A percentile compares a stretch with the other conserved stretches of the same genome.
Conservation (phyloP, 2,888 invertebrate species). For the Eurytoma adleriae region DNA sequence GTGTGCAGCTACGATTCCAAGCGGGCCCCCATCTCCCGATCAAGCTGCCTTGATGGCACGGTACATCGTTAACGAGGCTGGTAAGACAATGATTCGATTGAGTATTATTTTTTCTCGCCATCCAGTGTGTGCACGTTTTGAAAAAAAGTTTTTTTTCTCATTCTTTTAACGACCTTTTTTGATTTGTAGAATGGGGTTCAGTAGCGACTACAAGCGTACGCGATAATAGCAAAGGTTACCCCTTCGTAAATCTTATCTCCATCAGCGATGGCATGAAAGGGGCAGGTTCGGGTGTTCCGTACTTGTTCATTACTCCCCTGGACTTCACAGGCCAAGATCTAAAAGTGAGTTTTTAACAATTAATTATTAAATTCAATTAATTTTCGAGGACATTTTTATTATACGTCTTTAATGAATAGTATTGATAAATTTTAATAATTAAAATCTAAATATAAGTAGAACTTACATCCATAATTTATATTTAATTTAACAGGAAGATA, state of each 20-base stretch:
- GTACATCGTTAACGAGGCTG: conserved; percentile 82
- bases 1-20: not conserved
- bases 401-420: too few relatives aligned
- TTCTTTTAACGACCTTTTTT: not conserved
- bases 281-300: conserved; percentile 83
- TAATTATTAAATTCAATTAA: not conserved
- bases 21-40: conserved; percentile 79
- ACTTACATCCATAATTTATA: not conserved
- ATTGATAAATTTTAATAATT: not conserved
- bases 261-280: conserved; percentile 82
- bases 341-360: conserved; percentile 75
- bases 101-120: not conserved
- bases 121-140: too few relatives aligned
- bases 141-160: too few relatives aligned
- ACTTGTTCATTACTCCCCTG: conserved; percentile 83
- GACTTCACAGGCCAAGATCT: conserved; percentile 83
- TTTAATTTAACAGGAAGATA: conserved; percentile 77
- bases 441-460: not conserved
- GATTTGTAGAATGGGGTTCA: conserved; percentile 82
- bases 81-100: conserved; percentile 72
- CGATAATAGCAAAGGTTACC: conserved; percentile 79
- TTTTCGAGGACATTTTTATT: too few relatives aligned
- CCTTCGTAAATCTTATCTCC: conserved; percentile 83
- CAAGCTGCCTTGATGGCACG: conserved; percentile 82
- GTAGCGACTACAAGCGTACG: conserved; percentile 82